Conservation (phyloP, 2,888 invertebrate species). For the Dryobota labecula region DNA sequence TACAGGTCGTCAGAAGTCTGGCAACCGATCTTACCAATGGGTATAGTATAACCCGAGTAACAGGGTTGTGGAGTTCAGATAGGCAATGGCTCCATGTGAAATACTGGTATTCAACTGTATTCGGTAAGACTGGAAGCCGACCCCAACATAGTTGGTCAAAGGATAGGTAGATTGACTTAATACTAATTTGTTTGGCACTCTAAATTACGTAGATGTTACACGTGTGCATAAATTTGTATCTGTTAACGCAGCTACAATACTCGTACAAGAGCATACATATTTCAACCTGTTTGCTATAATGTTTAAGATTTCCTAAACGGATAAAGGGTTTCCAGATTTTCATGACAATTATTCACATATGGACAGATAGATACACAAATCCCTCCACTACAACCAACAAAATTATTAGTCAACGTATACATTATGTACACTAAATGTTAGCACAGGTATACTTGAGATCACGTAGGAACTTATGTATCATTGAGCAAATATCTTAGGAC, state of each 20-base stretch:
- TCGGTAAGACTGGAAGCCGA: too few relatives aligned
- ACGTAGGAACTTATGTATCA: constrained; percentile 31
- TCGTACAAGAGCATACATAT: neutral
- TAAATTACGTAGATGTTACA: too few relatives aligned
- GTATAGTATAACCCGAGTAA: too few relatives aligned
- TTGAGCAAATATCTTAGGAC: constrained; percentile 27
- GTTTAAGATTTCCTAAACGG: neutral
- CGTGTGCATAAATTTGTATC: neutral
- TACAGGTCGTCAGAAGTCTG: too few relatives aligned
- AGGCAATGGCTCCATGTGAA: too few relatives aligned
- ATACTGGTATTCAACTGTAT: too few relatives aligned
- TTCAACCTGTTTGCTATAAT: neutral
- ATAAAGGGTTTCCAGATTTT: neutral
- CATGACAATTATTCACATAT: neutral
- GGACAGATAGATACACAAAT: neutral
- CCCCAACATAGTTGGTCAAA: too few relatives aligned
- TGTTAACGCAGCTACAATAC: neutral
- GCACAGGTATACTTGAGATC: neutral
- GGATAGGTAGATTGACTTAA: too few relatives aligned
- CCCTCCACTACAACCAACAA: too few relatives aligned
- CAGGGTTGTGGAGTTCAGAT: too few relatives aligned
- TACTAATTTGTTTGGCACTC: too few relatives aligned
- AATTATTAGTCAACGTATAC: neutral
- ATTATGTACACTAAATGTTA: constrained; percentile 26
- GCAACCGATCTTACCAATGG: too few relatives aligned